These are phyloP conservation scores for Zonitis immaculata DNA, from an alignment of 2,888 invertebrate genomes.

Conservation along the genomic window DNA sequence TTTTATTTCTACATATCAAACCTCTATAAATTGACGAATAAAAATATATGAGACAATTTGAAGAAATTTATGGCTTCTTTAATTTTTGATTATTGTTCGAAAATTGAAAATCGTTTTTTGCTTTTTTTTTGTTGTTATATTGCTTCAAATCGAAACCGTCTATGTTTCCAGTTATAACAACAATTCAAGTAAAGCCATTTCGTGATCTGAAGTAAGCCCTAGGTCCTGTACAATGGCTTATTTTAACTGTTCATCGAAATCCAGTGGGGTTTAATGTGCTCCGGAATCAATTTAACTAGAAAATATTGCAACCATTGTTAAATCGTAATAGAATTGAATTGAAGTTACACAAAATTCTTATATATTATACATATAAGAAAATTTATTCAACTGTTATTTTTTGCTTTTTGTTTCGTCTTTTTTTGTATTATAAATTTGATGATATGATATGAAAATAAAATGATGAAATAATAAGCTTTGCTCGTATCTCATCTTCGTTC, in stretches of 20 bases:
- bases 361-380: too few species aligned
- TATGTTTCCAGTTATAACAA: constrained; percentile 22
- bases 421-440: too few species aligned
- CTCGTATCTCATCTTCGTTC: not conserved
- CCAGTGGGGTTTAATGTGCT: constrained; percentile 43
- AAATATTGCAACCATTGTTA: constrained; percentile 41
- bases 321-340: not conserved
- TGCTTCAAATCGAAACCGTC: too few species aligned
- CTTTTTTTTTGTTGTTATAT: too few species aligned
- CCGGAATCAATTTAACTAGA: constrained; percentile 46
- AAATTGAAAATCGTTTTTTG: too few species aligned
- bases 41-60: too few species aligned
- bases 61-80: too few species aligned
- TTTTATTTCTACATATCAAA: not conserved
- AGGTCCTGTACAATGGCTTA: constrained; percentile 45
- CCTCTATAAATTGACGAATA: not conserved
- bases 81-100: too few species aligned
- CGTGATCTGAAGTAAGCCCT: constrained; percentile 43
- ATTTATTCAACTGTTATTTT: too few species aligned
- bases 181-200: constrained; percentile 38
- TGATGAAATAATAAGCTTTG: not conserved
- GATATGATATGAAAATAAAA: too few species aligned
- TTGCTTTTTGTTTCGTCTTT: too few species aligned
- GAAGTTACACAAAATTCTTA: too few species aligned
- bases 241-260: constrained; percentile 46